These are phyloP conservation scores for Thunnus albacares DNA, from an alignment of 2,797 vertebrate species.

Conservation along the genomic window DNA sequence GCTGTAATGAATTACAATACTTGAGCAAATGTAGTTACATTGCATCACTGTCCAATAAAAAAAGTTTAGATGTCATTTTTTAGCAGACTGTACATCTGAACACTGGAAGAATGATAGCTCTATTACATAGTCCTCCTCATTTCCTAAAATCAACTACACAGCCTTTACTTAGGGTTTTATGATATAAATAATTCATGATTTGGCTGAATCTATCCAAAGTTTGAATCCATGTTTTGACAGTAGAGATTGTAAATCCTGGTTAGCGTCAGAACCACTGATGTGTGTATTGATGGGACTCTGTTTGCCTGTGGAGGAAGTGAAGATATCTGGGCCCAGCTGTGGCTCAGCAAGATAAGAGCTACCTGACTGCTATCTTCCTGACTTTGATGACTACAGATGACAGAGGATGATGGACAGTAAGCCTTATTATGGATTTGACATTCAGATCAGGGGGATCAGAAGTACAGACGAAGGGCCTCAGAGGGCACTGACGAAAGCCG, in stretches of 20 bases:
- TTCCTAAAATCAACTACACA: not conserved
- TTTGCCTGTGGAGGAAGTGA: constrained; percentile 1
- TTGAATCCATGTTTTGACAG: constrained; percentile 11
- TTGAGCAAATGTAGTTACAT: not conserved
- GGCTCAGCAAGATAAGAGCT: constrained; percentile 61
- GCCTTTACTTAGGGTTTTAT: not conserved
- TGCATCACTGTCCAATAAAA: not conserved
- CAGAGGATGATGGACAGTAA: constrained; percentile 62
- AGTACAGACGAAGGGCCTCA: constrained; percentile 21
- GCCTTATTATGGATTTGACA: constrained; percentile 64
- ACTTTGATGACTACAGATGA: constrained; percentile 56
- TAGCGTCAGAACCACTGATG: constrained; percentile 18
- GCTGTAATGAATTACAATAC: too few species aligned
- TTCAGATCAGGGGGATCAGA: constrained; percentile 60
- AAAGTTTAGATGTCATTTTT: not conserved
- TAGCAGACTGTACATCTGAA: not conserved
- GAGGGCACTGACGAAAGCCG: constrained; percentile 24
- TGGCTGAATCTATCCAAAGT: constrained; percentile 4
- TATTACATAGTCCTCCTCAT: not conserved
- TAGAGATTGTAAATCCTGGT: not conserved
- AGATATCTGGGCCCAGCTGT: constrained; percentile 44
- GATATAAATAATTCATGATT: not conserved
- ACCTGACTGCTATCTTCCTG: constrained; percentile 54
- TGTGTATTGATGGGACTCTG: constrained; percentile 12
- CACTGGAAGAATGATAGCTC: not conserved